Evolutionary conservation across 2,888 invertebrate species (phyloP).

Genomic region (Drosophila picticornis): DNA sequence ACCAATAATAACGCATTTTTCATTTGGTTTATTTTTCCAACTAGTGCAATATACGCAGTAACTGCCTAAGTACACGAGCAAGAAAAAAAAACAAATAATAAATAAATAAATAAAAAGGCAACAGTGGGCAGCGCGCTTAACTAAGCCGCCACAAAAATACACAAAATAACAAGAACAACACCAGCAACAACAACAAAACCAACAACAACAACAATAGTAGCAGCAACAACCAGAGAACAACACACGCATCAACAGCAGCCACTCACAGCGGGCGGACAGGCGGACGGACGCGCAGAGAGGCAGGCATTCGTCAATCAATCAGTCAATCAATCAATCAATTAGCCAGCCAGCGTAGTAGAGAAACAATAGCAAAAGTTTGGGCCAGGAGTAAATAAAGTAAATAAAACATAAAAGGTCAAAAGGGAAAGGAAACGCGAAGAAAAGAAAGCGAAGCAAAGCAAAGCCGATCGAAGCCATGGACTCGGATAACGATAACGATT

Average conservation of each 20-base stretch:
- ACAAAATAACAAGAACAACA: constrained; percentile 4
- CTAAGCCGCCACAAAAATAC: background rate
- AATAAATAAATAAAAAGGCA: background rate
- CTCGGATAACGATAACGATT: constrained; percentile 97
- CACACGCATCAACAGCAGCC: constrained; percentile 2
- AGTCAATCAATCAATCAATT: background rate
- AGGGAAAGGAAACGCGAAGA: background rate
- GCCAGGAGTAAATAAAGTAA: constrained; percentile 11
- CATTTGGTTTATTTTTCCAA: constrained; percentile 31
- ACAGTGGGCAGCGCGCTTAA: constrained; percentile 28
- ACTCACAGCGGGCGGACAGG: constrained; percentile 16
- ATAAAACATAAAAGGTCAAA: constrained; percentile 12
- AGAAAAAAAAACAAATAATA: background rate
- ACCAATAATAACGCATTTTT: constrained; percentile 21
- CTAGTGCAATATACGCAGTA: constrained; percentile 55
- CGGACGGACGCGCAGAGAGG: constrained; percentile 13
- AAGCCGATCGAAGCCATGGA: constrained; percentile 88
- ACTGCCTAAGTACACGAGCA: constrained; percentile 12
- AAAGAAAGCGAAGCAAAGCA: constrained; percentile 8
- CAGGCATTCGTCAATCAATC: background rate
- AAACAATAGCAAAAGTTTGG: background rate
- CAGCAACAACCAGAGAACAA: background rate
- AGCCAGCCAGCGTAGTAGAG: background rate
- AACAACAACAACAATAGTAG: constrained; percentile 6
- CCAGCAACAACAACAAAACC: constrained; percentile 6